These are phyloP conservation scores for Cheilinus undulatus DNA, from an alignment of 2,113 vertebrate genomes.

Conservation along the genomic window DNA sequence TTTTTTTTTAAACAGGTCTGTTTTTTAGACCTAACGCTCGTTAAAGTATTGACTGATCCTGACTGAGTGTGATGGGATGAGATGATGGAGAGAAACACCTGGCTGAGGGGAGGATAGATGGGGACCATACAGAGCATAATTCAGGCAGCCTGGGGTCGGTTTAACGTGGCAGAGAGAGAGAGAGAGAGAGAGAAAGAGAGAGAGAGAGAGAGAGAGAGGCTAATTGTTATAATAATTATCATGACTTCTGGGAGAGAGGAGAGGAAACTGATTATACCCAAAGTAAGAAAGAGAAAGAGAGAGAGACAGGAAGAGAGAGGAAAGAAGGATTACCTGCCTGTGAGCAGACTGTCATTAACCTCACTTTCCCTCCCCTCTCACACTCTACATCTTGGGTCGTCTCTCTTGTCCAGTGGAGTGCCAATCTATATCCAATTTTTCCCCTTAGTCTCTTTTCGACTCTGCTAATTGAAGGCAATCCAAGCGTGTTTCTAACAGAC, in stretches of 20 bases:
- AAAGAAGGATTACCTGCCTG: slow-evolving; percentile 64
- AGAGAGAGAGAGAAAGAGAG: not conserved
- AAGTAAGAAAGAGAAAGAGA: slow-evolving; percentile 50
- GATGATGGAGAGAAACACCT: slow-evolving; percentile 40
- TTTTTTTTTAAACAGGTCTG: not conserved
- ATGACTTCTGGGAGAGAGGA: slow-evolving; percentile 63
- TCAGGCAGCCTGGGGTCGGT: slow-evolving; percentile 36
- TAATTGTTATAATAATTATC: slow-evolving; percentile 79
- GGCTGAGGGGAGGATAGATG: slow-evolving; percentile 28
- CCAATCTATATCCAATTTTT: slow-evolving; percentile 78
- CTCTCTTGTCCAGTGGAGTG: slow-evolving; percentile 67
- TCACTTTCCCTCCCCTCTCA: slow-evolving; percentile 59
- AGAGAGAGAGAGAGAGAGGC: slow-evolving; percentile 32
- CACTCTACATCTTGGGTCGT: slow-evolving; percentile 57
- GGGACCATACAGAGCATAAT: not conserved
- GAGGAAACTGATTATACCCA: slow-evolving; percentile 70
- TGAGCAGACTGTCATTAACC: slow-evolving; percentile 77
- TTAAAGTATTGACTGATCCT: not conserved
- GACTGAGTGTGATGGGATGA: slow-evolving; percentile 2
- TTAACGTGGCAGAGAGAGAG: slow-evolving; percentile 27
- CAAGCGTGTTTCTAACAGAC: slow-evolving; percentile 59
- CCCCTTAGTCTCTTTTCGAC: slow-evolving; percentile 52
- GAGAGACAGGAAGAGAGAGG: slow-evolving; percentile 16
- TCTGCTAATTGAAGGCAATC: slow-evolving; percentile 73
- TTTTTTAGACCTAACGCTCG: not conserved